A percentile compares a stretch with the other conserved stretches of the same genome.
Conservation (phyloP, 2,113 vertebrate genomes). For the Helogale parvula region DNA sequence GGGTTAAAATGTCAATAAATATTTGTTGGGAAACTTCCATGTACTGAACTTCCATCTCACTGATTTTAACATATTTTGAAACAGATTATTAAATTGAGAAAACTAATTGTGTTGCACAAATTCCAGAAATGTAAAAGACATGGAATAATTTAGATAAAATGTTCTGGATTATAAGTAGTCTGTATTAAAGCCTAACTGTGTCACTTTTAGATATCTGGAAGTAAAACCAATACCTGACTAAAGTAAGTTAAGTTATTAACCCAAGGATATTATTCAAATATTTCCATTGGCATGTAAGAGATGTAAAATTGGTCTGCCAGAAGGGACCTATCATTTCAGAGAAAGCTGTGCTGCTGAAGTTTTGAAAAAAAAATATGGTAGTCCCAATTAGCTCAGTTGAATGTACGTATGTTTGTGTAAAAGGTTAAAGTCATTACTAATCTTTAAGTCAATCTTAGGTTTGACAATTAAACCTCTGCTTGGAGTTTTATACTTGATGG, state of each 20-base stretch:
- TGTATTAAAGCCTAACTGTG: neutral
- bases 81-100: neutral
- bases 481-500: neutral
- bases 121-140: neutral
- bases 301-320: neutral
- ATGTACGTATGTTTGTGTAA: neutral
- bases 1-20: neutral
- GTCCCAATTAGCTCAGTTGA: neutral
- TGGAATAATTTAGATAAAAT: neutral
- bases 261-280: neutral
- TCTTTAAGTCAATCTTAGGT: neutral
- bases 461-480: neutral
- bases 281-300: neutral
- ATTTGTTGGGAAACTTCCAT: neutral
- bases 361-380: neutral
- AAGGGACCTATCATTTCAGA: neutral
- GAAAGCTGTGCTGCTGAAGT: neutral
- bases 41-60: neutral
- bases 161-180: neutral
- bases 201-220: neutral
- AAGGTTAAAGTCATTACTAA: neutral
- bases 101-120: neutral
- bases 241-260: neutral
- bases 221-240: neutral
- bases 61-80: neutral